Evolutionary conservation across 2,888 invertebrate species (phyloP).

Genomic region (Ectropis crepuscularia): DNA sequence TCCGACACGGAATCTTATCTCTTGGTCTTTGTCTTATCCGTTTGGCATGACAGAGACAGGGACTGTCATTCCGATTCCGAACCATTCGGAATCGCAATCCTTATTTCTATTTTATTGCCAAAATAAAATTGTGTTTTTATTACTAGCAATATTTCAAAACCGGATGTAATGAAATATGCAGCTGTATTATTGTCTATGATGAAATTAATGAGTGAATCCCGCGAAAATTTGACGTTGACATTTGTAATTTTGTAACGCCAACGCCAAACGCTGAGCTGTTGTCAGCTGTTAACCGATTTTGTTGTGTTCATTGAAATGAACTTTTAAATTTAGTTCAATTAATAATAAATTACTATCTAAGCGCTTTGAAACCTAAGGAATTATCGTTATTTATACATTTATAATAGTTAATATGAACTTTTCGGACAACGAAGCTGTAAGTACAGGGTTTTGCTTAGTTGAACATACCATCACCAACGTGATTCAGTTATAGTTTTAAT

Average conservation of each 20-base stretch:
- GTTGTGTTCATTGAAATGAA: conserved; percentile 1
- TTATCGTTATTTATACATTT: not conserved
- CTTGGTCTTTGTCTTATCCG: too few relatives aligned
- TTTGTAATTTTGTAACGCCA: not conserved
- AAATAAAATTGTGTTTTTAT: not conserved
- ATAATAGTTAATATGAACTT: conserved; percentile 65
- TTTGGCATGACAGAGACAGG: too few relatives aligned
- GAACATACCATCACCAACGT: not conserved
- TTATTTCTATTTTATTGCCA: not conserved
- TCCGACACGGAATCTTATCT: too few relatives aligned
- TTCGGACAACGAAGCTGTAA: conserved; percentile 81
- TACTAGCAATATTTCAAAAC: not conserved
- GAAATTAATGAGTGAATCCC: conserved; percentile 52
- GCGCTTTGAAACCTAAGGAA: not conserved
- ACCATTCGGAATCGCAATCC: too few relatives aligned
- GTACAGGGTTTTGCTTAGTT: conserved; percentile 47
- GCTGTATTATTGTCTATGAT: not conserved
- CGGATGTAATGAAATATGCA: not conserved
- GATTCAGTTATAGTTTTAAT: not conserved
- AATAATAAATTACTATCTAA: not conserved
- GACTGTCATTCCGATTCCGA: too few relatives aligned
- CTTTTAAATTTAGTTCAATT: conserved; percentile 6
- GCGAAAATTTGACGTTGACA: conserved; percentile 70
- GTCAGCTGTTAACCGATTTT: conserved; percentile 2
- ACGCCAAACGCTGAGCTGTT: conserved; percentile 2